Evolutionary conservation across 2,113 vertebrate genomes (phyloP).

Genomic region (Etia nguti): DNA sequence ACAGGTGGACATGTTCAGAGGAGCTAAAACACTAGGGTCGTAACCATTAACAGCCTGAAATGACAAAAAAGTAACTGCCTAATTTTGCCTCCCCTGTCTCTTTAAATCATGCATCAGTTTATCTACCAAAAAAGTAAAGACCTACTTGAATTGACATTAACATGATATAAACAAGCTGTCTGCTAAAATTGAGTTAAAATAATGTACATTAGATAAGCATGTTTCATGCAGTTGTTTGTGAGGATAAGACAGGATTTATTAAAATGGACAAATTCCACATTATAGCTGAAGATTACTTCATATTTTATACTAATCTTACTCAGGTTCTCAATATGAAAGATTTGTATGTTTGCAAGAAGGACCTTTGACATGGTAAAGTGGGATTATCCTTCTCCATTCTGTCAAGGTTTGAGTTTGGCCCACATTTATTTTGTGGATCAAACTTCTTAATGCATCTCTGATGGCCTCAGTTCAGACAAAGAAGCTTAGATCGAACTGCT

Average conservation of each 20-base stretch:
- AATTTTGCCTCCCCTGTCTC: neutral
- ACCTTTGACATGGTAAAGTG: neutral
- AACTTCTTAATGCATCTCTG: neutral
- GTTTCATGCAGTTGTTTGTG: neutral
- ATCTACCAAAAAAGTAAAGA: accelerated
- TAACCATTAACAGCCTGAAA: neutral
- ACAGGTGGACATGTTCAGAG: neutral
- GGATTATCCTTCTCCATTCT: neutral
- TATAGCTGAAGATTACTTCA: neutral
- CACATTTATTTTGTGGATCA: neutral
- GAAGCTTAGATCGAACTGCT: neutral
- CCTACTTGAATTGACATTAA: neutral
- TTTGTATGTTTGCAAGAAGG: neutral
- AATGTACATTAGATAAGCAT: neutral
- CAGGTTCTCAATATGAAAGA: neutral
- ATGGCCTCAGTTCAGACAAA: neutral
- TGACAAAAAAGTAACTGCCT: accelerated
- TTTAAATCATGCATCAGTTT: neutral
- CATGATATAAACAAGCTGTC: neutral
- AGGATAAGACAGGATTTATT: neutral
- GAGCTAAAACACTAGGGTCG: neutral
- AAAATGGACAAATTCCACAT: neutral
- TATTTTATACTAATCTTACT: neutral
- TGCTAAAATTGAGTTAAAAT: neutral
- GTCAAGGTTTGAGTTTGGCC: neutral